phyloP scores from a whole-genome alignment of 2,113 vertebrate genomes.

The Sigmodon hispidus region DNA sequence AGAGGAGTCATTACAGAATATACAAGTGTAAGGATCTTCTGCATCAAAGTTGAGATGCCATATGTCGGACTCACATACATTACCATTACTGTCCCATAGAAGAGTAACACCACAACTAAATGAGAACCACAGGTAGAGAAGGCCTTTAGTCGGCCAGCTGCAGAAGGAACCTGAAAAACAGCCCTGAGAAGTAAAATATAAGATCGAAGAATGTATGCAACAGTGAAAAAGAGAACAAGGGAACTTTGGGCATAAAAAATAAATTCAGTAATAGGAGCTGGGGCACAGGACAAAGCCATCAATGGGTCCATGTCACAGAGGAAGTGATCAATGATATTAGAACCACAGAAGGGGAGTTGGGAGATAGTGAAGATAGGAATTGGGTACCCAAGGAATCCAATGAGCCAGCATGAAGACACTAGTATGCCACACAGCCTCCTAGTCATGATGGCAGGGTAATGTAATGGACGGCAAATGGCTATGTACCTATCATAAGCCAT shows the following conservation, averaged over 20 bases:
- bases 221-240: conserved; percentile 69
- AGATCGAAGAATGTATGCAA: conserved; percentile 72
- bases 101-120: conserved; percentile 73
- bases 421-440: conserved; percentile 48
- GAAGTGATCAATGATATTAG: conserved; percentile 79
- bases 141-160: conserved; percentile 66
- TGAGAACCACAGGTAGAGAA: conserved; percentile 79
- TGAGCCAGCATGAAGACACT: conserved; percentile 75
- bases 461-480: conserved; percentile 78
- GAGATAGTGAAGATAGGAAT: conserved; percentile 76
- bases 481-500: conserved; percentile 80
- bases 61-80: conserved; percentile 77
- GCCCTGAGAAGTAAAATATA: conserved; percentile 71
- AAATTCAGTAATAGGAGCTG: conserved; percentile 66
- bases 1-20: conserved; percentile 78
- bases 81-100: conserved; percentile 78
- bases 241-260: conserved; percentile 70
- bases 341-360: conserved; percentile 76
- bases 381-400: conserved; percentile 76
- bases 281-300: conserved; percentile 76
- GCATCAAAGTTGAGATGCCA: conserved; percentile 56
- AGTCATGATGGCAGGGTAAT: conserved; percentile 75
- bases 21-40: conserved; percentile 75
- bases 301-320: conserved; percentile 79
- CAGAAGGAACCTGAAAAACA: conserved; percentile 71